These are phyloP conservation scores for Rhagologus leucostigma DNA, from an alignment of 2,113 vertebrate species.

Conservation along the genomic window DNA sequence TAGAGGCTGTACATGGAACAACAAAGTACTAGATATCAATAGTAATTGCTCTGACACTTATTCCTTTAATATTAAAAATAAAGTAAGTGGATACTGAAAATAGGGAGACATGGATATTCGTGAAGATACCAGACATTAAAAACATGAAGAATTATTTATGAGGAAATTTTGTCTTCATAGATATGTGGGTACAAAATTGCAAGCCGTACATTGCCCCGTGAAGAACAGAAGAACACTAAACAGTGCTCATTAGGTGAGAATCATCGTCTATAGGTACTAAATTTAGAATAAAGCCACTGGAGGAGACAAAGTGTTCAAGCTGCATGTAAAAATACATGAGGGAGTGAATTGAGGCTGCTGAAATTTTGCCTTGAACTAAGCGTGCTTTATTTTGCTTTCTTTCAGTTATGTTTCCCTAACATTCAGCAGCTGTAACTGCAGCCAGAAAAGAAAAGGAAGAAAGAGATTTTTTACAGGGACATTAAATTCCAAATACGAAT, in stretches of 20 bases:
- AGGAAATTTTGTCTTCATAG: background rate
- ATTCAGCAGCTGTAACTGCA: background rate
- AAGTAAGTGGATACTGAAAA: background rate
- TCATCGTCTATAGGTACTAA: background rate
- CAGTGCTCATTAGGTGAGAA: background rate
- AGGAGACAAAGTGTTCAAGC: background rate
- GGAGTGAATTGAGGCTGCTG: background rate
- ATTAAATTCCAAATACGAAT: background rate
- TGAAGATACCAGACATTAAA: background rate
- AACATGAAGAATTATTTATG: background rate
- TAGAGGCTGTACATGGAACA: background rate
- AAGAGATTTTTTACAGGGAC: background rate
- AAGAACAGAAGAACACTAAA: background rate
- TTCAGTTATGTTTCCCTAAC: background rate
- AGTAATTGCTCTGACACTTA: background rate
- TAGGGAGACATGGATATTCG: background rate
- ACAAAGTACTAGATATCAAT: background rate
- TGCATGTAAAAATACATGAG: background rate
- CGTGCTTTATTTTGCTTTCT: background rate
- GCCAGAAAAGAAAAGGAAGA: background rate
- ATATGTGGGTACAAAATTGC: background rate
- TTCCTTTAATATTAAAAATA: background rate
- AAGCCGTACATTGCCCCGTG: background rate
- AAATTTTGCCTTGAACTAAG: background rate
- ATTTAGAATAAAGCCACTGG: background rate